These are phyloP conservation scores for Coracopsis vasa DNA, from an alignment of 2,113 vertebrate species.

Conservation along the genomic window DNA sequence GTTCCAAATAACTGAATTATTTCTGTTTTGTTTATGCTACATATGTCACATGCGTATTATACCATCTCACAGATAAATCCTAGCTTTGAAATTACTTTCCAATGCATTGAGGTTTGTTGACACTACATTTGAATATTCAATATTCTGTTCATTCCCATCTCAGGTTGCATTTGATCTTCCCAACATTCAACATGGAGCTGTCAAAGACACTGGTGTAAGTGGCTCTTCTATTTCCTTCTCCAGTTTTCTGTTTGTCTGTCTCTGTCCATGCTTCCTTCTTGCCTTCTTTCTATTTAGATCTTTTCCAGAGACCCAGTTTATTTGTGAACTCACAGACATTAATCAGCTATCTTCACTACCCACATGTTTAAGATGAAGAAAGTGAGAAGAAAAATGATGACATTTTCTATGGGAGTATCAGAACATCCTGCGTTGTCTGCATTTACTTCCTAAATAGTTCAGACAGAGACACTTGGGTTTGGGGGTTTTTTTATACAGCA, in stretches of 20 bases:
- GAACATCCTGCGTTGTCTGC: neutral
- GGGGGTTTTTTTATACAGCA: neutral
- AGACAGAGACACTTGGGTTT: neutral
- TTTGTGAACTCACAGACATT: neutral
- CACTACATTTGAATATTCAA: neutral
- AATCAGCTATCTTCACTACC: neutral
- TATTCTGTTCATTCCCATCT: neutral
- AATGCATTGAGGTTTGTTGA: neutral
- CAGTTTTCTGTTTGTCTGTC: neutral
- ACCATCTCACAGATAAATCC: neutral
- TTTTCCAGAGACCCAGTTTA: neutral
- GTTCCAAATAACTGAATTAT: neutral
- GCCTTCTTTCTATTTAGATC: neutral
- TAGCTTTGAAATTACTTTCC: neutral
- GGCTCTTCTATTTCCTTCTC: neutral
- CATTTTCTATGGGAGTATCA: neutral
- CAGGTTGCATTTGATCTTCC: neutral
- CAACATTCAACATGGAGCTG: neutral
- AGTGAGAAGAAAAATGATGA: neutral
- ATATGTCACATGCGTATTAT: fast-evolving
- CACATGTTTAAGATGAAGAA: neutral
- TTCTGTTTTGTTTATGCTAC: neutral
- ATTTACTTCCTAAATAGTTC: neutral
- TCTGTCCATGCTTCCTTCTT: neutral
- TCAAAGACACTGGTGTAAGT: neutral